Conservation (phyloP, 2,113 vertebrate species). For the Psittacara wagleri region DNA sequence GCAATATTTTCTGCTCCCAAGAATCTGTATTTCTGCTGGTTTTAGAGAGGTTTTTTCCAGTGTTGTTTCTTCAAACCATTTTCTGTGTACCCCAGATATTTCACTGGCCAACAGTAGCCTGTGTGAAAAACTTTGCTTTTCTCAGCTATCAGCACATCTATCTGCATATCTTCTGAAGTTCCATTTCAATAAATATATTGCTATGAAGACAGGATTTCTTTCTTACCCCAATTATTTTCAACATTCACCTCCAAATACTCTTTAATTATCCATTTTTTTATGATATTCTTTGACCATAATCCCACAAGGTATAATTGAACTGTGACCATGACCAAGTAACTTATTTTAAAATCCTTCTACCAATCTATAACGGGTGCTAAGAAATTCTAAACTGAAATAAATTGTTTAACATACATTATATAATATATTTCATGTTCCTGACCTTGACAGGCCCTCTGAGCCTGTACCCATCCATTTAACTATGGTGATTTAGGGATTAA, state of each 20-base stretch:
- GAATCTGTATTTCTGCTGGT: not conserved
- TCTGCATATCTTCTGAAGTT: not conserved
- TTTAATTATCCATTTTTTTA: not conserved
- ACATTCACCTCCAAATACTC: not conserved
- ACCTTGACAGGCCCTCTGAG: not conserved
- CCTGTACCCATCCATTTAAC: not conserved
- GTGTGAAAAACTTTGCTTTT: not conserved
- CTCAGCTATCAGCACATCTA: not conserved
- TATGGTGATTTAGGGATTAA: not conserved
- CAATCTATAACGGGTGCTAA: not conserved
- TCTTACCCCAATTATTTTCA: not conserved
- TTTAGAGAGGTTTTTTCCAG: not conserved
- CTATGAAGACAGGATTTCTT: not conserved
- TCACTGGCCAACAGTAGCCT: not conserved
- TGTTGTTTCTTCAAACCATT: not conserved
- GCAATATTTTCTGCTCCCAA: not conserved
- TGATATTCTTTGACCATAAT: not conserved
- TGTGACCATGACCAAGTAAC: not conserved
- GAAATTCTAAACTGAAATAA: not conserved
- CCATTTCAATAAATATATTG: not conserved
- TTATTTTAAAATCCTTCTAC: not conserved
- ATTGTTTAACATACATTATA: not conserved
- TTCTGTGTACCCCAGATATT: not conserved
- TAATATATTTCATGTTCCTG: not conserved
- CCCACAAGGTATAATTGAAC: not conserved